These are phyloP conservation scores for Tenodera sinensis DNA, from an alignment of 2,888 invertebrate genomes.

Conservation along the genomic window DNA sequence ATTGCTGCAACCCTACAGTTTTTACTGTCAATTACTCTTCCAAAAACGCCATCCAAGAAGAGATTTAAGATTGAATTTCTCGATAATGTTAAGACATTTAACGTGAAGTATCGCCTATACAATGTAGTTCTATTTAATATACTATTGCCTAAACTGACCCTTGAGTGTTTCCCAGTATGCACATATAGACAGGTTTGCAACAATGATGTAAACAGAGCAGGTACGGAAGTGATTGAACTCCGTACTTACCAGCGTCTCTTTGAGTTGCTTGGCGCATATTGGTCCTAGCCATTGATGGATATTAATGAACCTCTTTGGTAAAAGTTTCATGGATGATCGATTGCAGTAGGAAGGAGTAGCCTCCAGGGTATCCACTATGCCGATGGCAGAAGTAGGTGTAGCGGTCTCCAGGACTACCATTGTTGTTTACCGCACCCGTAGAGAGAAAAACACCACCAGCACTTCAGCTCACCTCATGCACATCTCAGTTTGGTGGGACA, in stretches of 20 bases:
- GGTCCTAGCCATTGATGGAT: constrained; percentile 89
- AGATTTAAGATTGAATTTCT: too few relatives aligned
- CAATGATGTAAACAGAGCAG: too few relatives aligned
- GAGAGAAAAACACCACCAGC: background rate
- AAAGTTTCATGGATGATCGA: constrained; percentile 70
- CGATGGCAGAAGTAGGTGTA: constrained; percentile 26
- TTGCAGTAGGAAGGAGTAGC: constrained; percentile 19
- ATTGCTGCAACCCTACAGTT: too few relatives aligned
- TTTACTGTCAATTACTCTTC: too few relatives aligned
- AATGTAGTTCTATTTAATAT: too few relatives aligned
- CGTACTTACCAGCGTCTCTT: constrained; percentile 46
- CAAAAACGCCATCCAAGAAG: too few relatives aligned
- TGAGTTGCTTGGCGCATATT: constrained; percentile 46
- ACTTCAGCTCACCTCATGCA: background rate
- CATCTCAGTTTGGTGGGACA: background rate
- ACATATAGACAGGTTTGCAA: too few relatives aligned
- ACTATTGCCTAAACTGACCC: too few relatives aligned
- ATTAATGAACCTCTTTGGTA: constrained; percentile 86
- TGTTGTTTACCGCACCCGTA: constrained; percentile 21
- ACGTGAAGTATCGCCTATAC: too few relatives aligned
- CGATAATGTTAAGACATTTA: too few relatives aligned
- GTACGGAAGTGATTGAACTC: background rate
- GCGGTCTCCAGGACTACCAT: constrained; percentile 68
- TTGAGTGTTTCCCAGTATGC: too few relatives aligned
- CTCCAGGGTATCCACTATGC: constrained; percentile 23